A percentile compares a stretch with the other conserved stretches of the same genome.
These are phyloP conservation scores for Tympanoctomys barrerae DNA, from an alignment of 2,797 vertebrate genomes.

Conservation along the genomic window DNA sequence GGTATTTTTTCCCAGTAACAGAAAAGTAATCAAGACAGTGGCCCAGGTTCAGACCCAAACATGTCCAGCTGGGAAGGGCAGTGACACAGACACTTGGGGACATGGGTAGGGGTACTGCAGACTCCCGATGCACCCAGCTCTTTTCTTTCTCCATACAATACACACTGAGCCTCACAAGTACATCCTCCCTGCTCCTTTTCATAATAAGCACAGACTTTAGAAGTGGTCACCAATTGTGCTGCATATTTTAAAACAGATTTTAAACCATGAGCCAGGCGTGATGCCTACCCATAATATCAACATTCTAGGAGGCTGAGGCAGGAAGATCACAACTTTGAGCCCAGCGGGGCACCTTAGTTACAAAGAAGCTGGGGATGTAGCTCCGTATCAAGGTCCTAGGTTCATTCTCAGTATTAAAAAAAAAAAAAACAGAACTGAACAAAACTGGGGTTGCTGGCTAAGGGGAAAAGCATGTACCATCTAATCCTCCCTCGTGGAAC, in stretches of 20 bases:
- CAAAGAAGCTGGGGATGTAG: background rate
- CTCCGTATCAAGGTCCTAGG: background rate
- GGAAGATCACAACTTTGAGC: background rate
- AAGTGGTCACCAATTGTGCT: background rate
- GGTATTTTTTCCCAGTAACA: too few relatives aligned
- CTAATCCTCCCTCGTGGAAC: background rate
- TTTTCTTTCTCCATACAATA: too few relatives aligned
- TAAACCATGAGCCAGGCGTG: background rate
- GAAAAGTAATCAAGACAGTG: too few relatives aligned
- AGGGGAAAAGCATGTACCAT: background rate
- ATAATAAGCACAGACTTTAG: background rate
- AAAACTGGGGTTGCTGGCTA: background rate
- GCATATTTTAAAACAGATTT: background rate
- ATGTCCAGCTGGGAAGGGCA: background rate
- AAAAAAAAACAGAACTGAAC: background rate
- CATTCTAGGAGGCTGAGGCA: background rate
- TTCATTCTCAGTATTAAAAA: background rate
- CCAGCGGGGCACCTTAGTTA: background rate
- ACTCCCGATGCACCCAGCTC: accelerated
- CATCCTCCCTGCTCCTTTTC: accelerated
- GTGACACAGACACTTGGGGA: background rate
- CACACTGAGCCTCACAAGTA: accelerated
- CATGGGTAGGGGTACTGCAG: too few relatives aligned
- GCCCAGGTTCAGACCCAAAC: too few relatives aligned
- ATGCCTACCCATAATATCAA: background rate